A percentile compares a stretch with the other conserved stretches of the same genome.
Conservation (phyloP, 2,797 vertebrate species). For the Bucorvus abyssinicus region DNA sequence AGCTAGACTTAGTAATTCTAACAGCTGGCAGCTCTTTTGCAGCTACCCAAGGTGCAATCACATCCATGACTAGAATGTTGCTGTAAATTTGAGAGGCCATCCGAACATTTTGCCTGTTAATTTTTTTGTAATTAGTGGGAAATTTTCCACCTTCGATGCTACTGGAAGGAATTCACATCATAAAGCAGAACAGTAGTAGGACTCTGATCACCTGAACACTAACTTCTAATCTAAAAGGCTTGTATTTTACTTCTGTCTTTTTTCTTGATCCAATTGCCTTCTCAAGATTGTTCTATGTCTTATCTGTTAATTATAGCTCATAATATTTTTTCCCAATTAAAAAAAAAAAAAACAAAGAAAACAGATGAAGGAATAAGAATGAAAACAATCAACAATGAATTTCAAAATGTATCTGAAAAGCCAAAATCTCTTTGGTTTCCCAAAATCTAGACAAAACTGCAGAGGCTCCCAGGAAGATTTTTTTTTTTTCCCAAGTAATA, state of each 20-base stretch:
- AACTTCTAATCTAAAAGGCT: neutral
- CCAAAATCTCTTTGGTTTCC: conserved; percentile 29
- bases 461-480: neutral
- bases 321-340: neutral
- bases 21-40: neutral
- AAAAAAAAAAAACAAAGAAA: neutral
- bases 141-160: neutral
- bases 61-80: neutral
- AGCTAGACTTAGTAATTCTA: neutral
- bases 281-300: neutral
- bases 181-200: neutral
- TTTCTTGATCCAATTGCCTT: neutral
- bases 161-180: neutral
- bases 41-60: neutral
- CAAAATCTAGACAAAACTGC: neutral
- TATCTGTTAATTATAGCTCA: neutral
- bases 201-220: neutral
- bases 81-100: neutral
- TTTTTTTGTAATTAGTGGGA: neutral
- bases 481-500: conserved; percentile 17
- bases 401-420: conserved; percentile 38
- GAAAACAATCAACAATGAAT: neutral
- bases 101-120: neutral
- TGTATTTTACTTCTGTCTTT: neutral
- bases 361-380: neutral